Base-by-base conservation (phyloP, 2,888 invertebrate genomes). In the Timandra comae region DNA sequence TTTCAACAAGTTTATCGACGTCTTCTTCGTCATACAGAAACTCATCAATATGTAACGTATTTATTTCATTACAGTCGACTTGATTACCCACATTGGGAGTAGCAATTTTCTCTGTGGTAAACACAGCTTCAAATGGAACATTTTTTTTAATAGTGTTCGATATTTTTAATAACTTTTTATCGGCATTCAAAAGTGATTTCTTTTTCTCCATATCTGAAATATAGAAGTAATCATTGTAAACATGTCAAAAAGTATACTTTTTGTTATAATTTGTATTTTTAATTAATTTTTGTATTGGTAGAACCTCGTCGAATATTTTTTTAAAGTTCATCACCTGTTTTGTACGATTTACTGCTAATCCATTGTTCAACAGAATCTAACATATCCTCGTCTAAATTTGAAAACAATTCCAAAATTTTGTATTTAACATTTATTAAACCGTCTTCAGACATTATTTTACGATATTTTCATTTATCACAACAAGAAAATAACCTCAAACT, bases 11-110 rank as follows among this genome's bases (percentile, higher is more conserved):
- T 6, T 68, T 45, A 29, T 91, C 89, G 7, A 91, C 71, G 39
- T 88, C 85, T 8, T 88, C 84, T 40, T 91, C 90, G 48, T 90
- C 89, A 75, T 90, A 92, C 0, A 93, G 77, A 57, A 93, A 93
- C 24, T 88, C 90, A 73, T 93, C 93, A 0, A 93, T 82, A 64
- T 91, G 90, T 7, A 87, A 71, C 2, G 89, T 89, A 31, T 87
- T 85, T 2, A 63, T 52, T 11, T 75, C 66, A 41, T 81, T 79
- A 46, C 88, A 89, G 52, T 89, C 88, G 6, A 88, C 69, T 63
- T 87, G 87, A 30, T 78, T 71, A 3, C 86, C 86, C 19, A 74
- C 59, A 9, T 48, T 62, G 7, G 86, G 85, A 23, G 82, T 79
- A 22, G 52, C 50, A 42, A 81, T 84, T 5, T 43, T 69, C 56